These are phyloP conservation scores for Molossus molossus DNA, from an alignment of 2,797 vertebrate genomes.

Conservation along the genomic window DNA sequence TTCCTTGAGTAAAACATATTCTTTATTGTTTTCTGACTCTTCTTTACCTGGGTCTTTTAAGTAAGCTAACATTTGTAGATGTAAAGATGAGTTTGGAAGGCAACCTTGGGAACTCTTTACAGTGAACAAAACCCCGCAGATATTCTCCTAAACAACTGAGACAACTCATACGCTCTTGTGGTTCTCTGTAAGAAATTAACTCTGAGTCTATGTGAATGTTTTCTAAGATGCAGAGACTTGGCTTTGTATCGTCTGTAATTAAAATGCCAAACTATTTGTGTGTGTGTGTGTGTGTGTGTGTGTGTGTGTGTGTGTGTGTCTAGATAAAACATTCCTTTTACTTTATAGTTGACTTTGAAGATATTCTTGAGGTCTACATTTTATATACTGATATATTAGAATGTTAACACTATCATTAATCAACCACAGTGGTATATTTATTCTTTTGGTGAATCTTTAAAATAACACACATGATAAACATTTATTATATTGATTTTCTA, in stretches of 20 bases:
- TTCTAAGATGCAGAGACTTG: conserved; percentile 1
- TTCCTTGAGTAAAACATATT: not conserved
- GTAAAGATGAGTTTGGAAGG: not conserved
- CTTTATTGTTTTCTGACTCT: not conserved
- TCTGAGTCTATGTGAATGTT: not conserved
- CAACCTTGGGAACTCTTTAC: not conserved
- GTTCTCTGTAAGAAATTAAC: not conserved
- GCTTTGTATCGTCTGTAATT: not conserved
- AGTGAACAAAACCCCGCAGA: not conserved
- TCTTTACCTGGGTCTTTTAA: not conserved
- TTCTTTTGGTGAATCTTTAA: not conserved
- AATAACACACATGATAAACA: not conserved
- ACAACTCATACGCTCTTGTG: not conserved
- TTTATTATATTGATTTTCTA: not conserved
- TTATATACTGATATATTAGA: not conserved
- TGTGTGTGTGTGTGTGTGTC: not conserved
- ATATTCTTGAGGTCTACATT: not conserved
- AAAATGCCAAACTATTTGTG: not conserved
- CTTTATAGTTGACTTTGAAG: not conserved
- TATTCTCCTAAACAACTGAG: not conserved
- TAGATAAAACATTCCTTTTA: conserved; percentile 11
- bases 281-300: not conserved
- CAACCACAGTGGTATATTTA: not conserved
- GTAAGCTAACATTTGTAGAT: conserved; percentile 13
- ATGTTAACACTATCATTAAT: not conserved